Evolutionary conservation across 2,888 invertebrate species (phyloP).

Genomic region (Octodonta nipae): DNA sequence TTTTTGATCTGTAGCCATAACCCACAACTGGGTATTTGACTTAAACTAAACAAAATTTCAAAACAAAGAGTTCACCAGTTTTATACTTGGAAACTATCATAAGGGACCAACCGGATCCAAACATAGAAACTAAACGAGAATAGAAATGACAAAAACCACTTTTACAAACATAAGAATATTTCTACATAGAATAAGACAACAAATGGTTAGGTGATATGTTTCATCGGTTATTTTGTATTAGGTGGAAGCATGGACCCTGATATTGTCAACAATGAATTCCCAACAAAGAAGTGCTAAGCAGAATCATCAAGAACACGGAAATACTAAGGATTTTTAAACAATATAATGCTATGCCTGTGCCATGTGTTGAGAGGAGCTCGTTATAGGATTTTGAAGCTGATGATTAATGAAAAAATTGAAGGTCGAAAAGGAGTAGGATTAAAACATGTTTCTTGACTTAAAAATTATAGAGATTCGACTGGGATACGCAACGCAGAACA

Average conservation of each 20-base stretch:
- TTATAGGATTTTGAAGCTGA: too few relatives aligned
- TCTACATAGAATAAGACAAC: neutral
- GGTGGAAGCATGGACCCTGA: neutral
- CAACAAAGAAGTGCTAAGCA: neutral
- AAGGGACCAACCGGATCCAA: neutral
- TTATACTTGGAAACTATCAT: neutral
- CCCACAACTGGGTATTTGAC: neutral
- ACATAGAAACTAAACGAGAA: neutral
- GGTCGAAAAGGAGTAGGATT: too few relatives aligned
- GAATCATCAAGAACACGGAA: neutral
- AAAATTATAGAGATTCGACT: too few relatives aligned
- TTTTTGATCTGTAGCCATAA: neutral
- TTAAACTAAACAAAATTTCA: too few relatives aligned
- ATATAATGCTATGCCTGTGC: too few relatives aligned
- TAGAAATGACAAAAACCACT: neutral
- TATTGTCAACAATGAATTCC: slow-evolving; percentile 1
- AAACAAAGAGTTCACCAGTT: neutral
- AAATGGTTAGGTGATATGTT: neutral
- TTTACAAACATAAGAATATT: slow-evolving; percentile 1
- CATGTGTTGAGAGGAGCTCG: too few relatives aligned
- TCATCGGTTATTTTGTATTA: neutral
- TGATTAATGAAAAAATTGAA: too few relatives aligned
- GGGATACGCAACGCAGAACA: too few relatives aligned
- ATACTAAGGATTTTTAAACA: neutral
- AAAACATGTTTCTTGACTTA: too few relatives aligned